phyloP scores from a whole-genome alignment of 1,140 invertebrate species.

The Rhagoletis pomonella region DNA sequence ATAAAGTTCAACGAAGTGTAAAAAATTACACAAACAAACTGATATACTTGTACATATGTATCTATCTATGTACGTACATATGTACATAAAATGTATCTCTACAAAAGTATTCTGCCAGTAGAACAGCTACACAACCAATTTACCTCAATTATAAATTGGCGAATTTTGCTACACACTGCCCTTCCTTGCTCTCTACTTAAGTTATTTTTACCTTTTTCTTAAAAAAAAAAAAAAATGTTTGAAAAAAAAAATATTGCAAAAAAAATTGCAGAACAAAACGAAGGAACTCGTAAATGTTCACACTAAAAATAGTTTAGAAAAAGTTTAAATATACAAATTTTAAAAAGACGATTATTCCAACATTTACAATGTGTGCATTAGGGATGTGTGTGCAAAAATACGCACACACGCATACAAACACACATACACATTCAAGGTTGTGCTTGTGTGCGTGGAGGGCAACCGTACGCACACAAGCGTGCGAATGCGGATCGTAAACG shows the following conservation, averaged over 20 bases:
- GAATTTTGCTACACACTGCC: conserved; percentile 36
- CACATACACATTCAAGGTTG: neutral
- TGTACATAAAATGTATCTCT: conserved; percentile 23
- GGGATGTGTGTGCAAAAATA: neutral
- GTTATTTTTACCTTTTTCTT: conserved; percentile 51
- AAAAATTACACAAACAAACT: conserved; percentile 45
- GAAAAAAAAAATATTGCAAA: neutral
- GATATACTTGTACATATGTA: conserved; percentile 53
- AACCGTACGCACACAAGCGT: neutral
- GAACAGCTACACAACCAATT: conserved; percentile 43
- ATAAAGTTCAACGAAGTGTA: conserved; percentile 40
- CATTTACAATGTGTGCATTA: neutral
- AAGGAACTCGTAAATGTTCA: conserved; percentile 34
- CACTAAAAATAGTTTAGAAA: conserved; percentile 42
- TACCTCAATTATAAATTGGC: conserved; percentile 42
- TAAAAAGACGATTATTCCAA: conserved; percentile 46
- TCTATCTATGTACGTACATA: conserved; percentile 51
- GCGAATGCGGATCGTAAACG: conserved; percentile 17
- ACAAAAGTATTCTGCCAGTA: conserved; percentile 1
- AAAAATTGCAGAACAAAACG: neutral
- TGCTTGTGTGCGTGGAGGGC: neutral
- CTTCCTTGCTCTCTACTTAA: conserved; percentile 31
- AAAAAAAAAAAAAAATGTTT: neutral
- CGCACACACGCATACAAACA: conserved; percentile 5
- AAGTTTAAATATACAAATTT: conserved; percentile 40